These are phyloP conservation scores for Ia io DNA, from an alignment of 2,113 vertebrate species.

Conservation along the genomic window DNA sequence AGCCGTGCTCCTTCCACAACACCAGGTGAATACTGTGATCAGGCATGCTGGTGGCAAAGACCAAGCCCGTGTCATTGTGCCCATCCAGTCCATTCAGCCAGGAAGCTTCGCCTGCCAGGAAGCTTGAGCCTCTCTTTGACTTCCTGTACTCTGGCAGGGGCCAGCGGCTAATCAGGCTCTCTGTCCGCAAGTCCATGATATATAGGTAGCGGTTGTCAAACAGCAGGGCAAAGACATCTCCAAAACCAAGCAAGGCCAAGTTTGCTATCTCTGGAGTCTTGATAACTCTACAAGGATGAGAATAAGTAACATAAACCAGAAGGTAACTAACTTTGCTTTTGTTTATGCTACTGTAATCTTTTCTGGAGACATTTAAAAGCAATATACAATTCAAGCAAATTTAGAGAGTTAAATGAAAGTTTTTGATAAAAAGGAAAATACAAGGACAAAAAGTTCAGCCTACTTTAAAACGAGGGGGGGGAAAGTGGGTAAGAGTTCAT, in stretches of 20 bases:
- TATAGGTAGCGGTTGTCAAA: conserved; percentile 97
- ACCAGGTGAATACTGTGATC: conserved; percentile 99
- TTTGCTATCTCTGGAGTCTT: conserved; percentile 92
- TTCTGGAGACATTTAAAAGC: conserved; percentile 6
- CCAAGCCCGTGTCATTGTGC: conserved; percentile 93
- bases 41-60: conserved; percentile 99
- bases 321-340: not conserved
- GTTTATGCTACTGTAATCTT: not conserved
- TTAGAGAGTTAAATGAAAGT: not conserved
- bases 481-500: not conserved
- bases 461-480: not conserved
- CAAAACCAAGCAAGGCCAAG: conserved; percentile 95
- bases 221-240: conserved; percentile 95
- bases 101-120: conserved; percentile 93
- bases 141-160: conserved; percentile 97
- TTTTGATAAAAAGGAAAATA: conserved; percentile 36
- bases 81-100: conserved; percentile 97
- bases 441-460: not conserved
- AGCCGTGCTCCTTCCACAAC: conserved; percentile 97
- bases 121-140: conserved; percentile 98
- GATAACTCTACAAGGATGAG: conserved; percentile 90
- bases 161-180: conserved; percentile 94
- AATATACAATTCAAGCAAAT: not conserved
- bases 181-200: conserved; percentile 98
- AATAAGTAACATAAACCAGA: conserved; percentile 45